phyloP scores from a whole-genome alignment of 1,140 invertebrate genomes.

The Brachystomella parvula region DNA sequence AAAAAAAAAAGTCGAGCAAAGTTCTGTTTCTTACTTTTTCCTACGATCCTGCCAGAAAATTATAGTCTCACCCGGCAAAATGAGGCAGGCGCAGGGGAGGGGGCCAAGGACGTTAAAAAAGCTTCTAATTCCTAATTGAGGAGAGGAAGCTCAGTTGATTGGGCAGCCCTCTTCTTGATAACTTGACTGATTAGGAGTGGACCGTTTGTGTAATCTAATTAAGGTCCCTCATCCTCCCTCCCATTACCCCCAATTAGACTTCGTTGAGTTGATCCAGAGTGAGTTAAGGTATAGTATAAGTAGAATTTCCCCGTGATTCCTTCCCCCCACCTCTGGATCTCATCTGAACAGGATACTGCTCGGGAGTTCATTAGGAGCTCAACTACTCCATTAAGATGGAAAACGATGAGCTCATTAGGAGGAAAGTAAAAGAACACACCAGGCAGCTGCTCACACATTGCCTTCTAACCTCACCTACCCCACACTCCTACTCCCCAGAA shows the following conservation, averaged over 20 bases:
- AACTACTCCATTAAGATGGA: background rate
- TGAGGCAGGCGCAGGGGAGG: too few species aligned
- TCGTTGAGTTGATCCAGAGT: too few species aligned
- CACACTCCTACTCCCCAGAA: too few species aligned
- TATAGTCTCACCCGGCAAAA: too few species aligned
- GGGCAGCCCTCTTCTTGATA: background rate
- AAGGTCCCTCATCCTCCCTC: background rate
- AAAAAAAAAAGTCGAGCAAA: too few species aligned
- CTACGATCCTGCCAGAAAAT: too few species aligned
- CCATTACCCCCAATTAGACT: background rate
- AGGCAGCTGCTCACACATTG: background rate
- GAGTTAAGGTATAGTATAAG: too few species aligned
- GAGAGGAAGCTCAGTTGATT: background rate
- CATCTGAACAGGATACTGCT: background rate
- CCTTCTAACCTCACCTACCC: background rate
- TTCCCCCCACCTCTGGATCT: background rate
- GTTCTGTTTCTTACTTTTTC: too few species aligned
- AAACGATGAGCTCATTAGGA: background rate
- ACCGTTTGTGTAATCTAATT: background rate
- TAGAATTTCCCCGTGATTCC: too few species aligned
- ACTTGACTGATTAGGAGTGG: background rate
- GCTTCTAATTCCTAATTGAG: background rate
- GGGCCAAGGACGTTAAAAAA: background rate
- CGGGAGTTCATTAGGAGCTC: background rate
- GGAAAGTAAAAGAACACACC: background rate